Evolutionary conservation across 2,888 invertebrate species (phyloP).

Genomic region (Epinotia demarniana): DNA sequence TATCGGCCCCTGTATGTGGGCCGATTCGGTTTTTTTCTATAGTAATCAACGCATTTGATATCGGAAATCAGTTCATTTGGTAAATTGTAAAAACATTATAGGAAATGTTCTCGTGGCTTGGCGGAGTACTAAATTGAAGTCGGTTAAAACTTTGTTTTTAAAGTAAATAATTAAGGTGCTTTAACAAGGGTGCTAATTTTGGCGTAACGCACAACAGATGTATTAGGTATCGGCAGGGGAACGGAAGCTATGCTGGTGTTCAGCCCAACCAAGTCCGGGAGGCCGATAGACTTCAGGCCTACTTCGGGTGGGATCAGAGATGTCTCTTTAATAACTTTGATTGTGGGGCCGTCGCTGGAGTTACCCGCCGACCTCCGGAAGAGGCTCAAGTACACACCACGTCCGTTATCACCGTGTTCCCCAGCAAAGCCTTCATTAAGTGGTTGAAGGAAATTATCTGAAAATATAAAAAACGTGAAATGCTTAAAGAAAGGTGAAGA

Average conservation of each 20-base stretch:
- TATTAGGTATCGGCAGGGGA: slow-evolving; percentile 76
- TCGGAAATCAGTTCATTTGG: too few relatives aligned
- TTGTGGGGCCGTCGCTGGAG: slow-evolving; percentile 48
- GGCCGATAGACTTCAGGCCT: slow-evolving; percentile 65
- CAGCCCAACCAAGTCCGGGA: slow-evolving; percentile 68
- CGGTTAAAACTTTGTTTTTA: too few relatives aligned
- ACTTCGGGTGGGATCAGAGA: slow-evolving; percentile 66
- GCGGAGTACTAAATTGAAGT: too few relatives aligned
- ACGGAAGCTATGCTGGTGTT: slow-evolving; percentile 70
- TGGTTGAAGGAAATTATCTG: slow-evolving; percentile 1
- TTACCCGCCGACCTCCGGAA: slow-evolving; percentile 51
- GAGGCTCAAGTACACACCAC: not conserved
- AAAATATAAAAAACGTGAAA: not conserved
- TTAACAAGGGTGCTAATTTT: slow-evolving; percentile 69
- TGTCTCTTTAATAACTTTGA: slow-evolving; percentile 63
- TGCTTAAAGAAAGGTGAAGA: too few relatives aligned
- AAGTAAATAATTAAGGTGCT: slow-evolving; percentile 20
- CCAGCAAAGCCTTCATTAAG: not conserved
- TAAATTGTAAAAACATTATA: too few relatives aligned
- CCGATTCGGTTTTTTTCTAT: too few relatives aligned
- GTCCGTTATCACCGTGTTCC: not conserved
- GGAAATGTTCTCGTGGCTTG: too few relatives aligned
- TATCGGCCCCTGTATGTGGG: too few relatives aligned
- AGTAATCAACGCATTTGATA: too few relatives aligned
- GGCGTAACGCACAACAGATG: slow-evolving; percentile 73